Conservation (phyloP, 2,888 invertebrate genomes). For the Papilio demoleus region DNA sequence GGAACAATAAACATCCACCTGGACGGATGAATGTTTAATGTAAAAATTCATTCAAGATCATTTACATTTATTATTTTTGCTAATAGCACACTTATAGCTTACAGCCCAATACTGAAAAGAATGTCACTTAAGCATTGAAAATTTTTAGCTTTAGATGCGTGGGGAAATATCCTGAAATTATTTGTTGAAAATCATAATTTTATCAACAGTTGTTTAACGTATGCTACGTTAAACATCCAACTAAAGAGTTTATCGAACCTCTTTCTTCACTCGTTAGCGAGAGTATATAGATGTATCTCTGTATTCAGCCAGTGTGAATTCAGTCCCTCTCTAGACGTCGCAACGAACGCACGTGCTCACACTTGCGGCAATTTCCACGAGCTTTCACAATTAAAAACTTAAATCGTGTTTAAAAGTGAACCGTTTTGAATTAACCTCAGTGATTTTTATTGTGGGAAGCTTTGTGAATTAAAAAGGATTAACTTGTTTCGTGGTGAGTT, state of each 20-base stretch:
- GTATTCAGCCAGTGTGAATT: conserved; percentile 28
- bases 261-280: conserved; percentile 33
- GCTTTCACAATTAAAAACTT: conserved; percentile 28
- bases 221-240: conserved; percentile 12
- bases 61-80: too few relatives aligned
- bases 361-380: not conserved
- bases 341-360: conserved; percentile 21
- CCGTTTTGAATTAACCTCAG: not conserved
- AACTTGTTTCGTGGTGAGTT: conserved; percentile 13
- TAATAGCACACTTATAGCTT: too few relatives aligned
- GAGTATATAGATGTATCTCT: conserved; percentile 26
- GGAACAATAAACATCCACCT: too few relatives aligned
- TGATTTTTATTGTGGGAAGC: conserved; percentile 20
- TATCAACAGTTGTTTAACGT: too few relatives aligned
- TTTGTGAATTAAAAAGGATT: conserved; percentile 23
- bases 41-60: too few relatives aligned
- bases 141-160: too few relatives aligned
- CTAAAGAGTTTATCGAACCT: conserved; percentile 32
- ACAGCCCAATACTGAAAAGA: not conserved
- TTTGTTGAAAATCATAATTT: not conserved
- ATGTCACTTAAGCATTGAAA: too few relatives aligned
- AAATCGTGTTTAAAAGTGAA: conserved; percentile 32
- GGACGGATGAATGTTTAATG: too few relatives aligned
- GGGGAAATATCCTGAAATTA: not conserved
- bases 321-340: conserved; percentile 33